phyloP scores from a whole-genome alignment of 2,888 invertebrate species.

The Heliconius aoede region DNA sequence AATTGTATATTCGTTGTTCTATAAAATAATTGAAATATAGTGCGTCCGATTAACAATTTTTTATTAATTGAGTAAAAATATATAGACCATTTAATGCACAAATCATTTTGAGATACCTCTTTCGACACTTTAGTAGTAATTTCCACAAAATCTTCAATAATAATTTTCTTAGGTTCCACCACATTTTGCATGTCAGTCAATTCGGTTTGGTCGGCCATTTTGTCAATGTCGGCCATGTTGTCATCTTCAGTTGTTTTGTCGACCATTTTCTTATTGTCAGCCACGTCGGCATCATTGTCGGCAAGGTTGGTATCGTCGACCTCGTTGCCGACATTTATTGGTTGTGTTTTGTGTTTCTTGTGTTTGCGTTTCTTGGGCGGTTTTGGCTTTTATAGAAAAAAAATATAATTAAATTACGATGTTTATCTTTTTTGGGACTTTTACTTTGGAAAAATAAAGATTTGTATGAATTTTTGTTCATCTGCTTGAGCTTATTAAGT shows the following conservation, averaged over 20 bases:
- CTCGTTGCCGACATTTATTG: constrained; percentile 19
- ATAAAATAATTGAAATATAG: no score
- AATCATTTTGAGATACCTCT: constrained; percentile 15
- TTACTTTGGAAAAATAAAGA: no score
- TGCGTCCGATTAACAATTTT: no score
- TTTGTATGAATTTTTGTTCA: no score
- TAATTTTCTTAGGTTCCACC: constrained; percentile 55
- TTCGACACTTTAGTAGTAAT: constrained; percentile 47
- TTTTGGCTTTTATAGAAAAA: constrained; percentile 32
- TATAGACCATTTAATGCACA: no score
- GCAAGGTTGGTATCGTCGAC: constrained; percentile 22
- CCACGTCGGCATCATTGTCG: constrained; percentile 22
- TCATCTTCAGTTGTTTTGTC: background rate
- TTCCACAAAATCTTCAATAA: constrained; percentile 70
- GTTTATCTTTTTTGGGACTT: no score
- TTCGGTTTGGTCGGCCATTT: background rate
- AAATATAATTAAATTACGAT: no score
- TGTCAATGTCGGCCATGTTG: background rate
- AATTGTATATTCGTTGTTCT: no score
- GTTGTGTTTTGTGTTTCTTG: constrained; percentile 30
- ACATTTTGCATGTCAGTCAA: background rate
- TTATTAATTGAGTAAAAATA: no score
- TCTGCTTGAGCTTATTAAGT: no score
- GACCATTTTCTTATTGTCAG: background rate
- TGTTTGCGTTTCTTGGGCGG: constrained; percentile 38